These are phyloP conservation scores for Heliothis virescens DNA, from an alignment of 1,140 invertebrate genomes.

Conservation along the genomic window DNA sequence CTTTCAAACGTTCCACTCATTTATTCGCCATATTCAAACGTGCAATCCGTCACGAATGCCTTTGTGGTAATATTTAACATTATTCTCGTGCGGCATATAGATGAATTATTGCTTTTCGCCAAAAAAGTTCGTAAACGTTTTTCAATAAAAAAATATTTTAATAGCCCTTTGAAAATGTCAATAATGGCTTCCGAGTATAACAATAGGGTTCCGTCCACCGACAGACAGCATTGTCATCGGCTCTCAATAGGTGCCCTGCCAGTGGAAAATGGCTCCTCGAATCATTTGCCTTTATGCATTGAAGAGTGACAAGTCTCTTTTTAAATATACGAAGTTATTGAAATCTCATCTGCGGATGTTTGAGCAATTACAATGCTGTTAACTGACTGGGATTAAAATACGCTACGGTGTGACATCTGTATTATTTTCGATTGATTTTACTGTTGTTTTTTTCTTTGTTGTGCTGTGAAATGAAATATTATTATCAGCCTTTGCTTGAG, in stretches of 20 bases:
- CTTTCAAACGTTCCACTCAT: conserved; percentile 35
- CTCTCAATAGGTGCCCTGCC: conserved; percentile 61
- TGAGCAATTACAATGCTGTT: conserved; percentile 32
- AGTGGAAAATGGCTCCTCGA: conserved; percentile 65
- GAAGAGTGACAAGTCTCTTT: conserved; percentile 61
- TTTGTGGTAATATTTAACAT: conserved; percentile 46
- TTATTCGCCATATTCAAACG: conserved; percentile 41
- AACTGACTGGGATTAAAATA: conserved; percentile 31
- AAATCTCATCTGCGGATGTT: conserved; percentile 54
- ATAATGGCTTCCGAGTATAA: conserved; percentile 71
- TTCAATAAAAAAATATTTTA: conserved; percentile 69
- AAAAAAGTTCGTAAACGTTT: conserved; percentile 63
- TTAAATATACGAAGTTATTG: conserved; percentile 60
- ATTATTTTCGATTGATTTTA: conserved; percentile 3
- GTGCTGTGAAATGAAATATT: not conserved
- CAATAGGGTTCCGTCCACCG: conserved; percentile 67
- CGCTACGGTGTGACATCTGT: not conserved
- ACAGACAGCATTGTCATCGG: conserved; percentile 62
- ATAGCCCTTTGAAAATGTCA: conserved; percentile 70
- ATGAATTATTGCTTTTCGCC: conserved; percentile 58
- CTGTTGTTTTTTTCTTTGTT: conserved; percentile 9
- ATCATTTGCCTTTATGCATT: conserved; percentile 61
- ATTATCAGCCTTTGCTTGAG: not conserved
- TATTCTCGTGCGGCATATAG: conserved; percentile 42
- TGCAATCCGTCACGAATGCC: conserved; percentile 38